These are phyloP conservation scores for Cryptus armator DNA, from an alignment of 2,888 invertebrate species.

Conservation along the genomic window DNA sequence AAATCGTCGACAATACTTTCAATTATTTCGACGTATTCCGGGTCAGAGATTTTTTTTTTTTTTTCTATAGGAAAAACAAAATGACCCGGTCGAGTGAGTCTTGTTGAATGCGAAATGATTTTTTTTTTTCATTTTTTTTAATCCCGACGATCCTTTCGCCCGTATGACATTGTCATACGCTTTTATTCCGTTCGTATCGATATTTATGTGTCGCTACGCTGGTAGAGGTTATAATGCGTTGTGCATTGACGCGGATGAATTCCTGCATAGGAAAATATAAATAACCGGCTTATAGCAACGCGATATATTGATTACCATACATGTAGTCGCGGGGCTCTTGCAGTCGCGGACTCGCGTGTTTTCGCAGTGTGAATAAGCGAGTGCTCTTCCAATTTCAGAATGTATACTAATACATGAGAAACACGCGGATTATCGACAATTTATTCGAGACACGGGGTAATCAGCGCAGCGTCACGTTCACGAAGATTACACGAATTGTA, in stretches of 20 bases:
- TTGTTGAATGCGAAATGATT: slow-evolving; percentile 25
- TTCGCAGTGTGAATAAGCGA: background rate
- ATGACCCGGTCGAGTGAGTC: background rate
- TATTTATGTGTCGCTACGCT: background rate
- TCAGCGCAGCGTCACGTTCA: background rate
- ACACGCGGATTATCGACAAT: background rate
- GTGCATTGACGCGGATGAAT: slow-evolving; percentile 24
- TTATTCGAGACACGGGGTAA: slow-evolving; percentile 9
- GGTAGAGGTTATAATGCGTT: background rate
- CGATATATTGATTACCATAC: background rate
- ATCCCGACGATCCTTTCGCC: slow-evolving; percentile 8
- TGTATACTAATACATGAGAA: background rate
- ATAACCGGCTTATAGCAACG: background rate
- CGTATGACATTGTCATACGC: slow-evolving; percentile 13
- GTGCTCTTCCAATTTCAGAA: background rate
- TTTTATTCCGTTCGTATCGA: slow-evolving; percentile 20
- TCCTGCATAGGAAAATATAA: background rate
- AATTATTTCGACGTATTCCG: background rate
- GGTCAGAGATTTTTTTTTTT: background rate
- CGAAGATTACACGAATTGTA: background rate
- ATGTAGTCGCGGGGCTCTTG: background rate
- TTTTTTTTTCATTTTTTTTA: slow-evolving; percentile 2
- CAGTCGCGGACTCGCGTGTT: background rate
- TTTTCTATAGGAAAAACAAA: background rate
- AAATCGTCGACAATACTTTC: background rate